These are phyloP conservation scores for Drosophila navojoa DNA, from an alignment of 1,140 invertebrate species.

Conservation along the genomic window DNA sequence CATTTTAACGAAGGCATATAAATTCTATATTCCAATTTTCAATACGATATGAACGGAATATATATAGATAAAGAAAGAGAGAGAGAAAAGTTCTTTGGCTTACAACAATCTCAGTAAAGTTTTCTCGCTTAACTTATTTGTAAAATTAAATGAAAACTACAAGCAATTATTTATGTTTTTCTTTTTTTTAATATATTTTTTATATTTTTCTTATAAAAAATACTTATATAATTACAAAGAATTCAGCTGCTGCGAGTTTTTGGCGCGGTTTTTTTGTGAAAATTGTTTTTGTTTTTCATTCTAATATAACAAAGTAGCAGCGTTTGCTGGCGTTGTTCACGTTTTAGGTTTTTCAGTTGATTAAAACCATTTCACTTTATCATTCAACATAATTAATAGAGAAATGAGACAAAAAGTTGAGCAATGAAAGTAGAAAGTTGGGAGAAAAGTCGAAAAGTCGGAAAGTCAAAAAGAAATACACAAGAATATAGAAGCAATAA, in stretches of 20 bases:
- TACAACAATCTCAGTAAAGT: no score
- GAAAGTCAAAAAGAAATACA: conserved; percentile 27
- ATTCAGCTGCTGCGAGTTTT: conserved; percentile 79
- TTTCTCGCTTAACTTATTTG: no score
- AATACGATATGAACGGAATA: no score
- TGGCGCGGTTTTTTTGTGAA: conserved; percentile 67
- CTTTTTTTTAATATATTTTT: conserved; percentile 75
- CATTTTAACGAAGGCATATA: no score
- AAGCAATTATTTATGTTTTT: no score
- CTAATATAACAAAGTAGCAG: conserved; percentile 70
- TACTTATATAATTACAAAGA: conserved; percentile 83
- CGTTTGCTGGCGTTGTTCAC: conserved; percentile 38
- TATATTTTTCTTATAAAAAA: conserved; percentile 83
- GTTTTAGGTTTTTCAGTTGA: conserved; percentile 44
- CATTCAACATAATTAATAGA: conserved; percentile 55
- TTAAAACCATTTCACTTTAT: conserved; percentile 76
- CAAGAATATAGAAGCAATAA: conserved; percentile 27
- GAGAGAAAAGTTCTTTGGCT: no score
- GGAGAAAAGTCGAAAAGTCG: conserved; percentile 16
- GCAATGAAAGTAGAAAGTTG: conserved; percentile 5
- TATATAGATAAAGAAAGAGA: no score
- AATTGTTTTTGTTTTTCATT: conserved; percentile 44
- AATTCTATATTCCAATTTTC: no score
- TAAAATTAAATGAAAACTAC: no score
- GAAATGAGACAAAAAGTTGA: conserved; percentile 22